Evolutionary conservation across 2,888 invertebrate genomes (phyloP), one percentile per base, ranked within the genome.

Genomic region (Drosophila tripunctata): DNA sequence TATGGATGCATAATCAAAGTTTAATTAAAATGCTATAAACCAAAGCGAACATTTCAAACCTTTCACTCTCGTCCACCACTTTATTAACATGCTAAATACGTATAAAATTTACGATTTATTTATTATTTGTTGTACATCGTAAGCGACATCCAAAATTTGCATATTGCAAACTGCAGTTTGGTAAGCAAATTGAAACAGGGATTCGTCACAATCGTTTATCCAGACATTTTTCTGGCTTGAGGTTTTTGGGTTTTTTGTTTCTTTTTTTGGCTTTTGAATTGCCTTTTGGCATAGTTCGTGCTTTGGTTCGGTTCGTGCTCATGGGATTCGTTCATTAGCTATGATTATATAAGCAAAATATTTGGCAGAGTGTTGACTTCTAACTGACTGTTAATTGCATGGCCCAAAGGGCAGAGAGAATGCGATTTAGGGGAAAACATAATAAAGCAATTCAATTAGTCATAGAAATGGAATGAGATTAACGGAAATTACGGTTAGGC

Each of bases 311-410:
- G 61, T 64, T 64, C 74, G 68, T 62, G 65, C 43, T 58, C 51
- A 48, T 48, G 60, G 54, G 51, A 57, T 60, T 57, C 27, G 63
- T 70, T 76, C 61, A 84, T 79, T 78, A 80, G 65, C 67, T 54
- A 43, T 57, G 71, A 82, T 80, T 80, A 85, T 82, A 81, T 82
- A 85, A 85, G 68, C 56, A 56, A 70, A 78, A 85, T 51, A 66
- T 75, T 72, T 41, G 67, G n/a, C 67, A 56, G 82, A 56, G 82
- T 73, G 68, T 79, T 85, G 76, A 75, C 80, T 75, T 77, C 64
- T 68, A 77, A 61, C 70, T 57, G 64, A 41, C 17, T 58, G 68
- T 12, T 71, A 60, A 78, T 75, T 58, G 66, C 30, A 40, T 71
- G 52, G 58, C 78, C 51, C 48, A 10, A 33, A 56, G 76, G 44